Evolutionary conservation across 2,797 vertebrate species (phyloP).

Genomic region (Anomalospiza imberbis): DNA sequence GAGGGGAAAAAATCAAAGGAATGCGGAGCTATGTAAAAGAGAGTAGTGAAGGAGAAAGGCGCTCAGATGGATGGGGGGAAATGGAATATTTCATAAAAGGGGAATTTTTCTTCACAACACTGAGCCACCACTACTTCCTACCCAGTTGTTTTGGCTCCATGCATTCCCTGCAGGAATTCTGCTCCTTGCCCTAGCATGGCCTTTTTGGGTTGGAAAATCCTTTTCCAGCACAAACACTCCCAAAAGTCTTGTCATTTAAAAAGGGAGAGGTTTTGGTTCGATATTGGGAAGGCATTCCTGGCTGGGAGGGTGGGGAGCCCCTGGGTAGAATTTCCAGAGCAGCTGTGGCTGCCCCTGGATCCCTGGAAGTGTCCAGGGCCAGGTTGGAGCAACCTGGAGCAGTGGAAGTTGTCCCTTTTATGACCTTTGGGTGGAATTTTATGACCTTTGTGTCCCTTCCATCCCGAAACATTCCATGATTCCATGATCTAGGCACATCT

Average conservation of each 20-base stretch:
- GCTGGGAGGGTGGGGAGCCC: accelerated
- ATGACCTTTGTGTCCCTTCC: neutral
- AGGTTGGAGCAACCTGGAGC: neutral
- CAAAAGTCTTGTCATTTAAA: neutral
- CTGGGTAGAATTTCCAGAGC: neutral
- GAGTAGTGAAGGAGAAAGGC: neutral
- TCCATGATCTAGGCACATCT: neutral
- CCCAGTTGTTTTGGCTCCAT: accelerated
- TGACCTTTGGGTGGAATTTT: neutral
- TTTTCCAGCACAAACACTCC: neutral
- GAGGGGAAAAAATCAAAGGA: too few species aligned
- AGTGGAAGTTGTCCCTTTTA: neutral
- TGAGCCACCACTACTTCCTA: neutral
- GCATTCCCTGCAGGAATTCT: neutral
- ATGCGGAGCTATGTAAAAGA: neutral
- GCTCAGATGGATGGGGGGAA: neutral
- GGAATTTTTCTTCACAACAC: neutral
- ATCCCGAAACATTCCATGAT: neutral
- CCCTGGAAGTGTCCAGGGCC: neutral
- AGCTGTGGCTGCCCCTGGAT: neutral
- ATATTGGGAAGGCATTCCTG: neutral
- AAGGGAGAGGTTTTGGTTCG: neutral
- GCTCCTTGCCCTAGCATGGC: neutral
- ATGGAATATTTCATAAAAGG: neutral
- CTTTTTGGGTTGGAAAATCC: neutral